These are phyloP conservation scores for Acleris holmiana DNA, from an alignment of 2,888 invertebrate genomes.

Conservation along the genomic window DNA sequence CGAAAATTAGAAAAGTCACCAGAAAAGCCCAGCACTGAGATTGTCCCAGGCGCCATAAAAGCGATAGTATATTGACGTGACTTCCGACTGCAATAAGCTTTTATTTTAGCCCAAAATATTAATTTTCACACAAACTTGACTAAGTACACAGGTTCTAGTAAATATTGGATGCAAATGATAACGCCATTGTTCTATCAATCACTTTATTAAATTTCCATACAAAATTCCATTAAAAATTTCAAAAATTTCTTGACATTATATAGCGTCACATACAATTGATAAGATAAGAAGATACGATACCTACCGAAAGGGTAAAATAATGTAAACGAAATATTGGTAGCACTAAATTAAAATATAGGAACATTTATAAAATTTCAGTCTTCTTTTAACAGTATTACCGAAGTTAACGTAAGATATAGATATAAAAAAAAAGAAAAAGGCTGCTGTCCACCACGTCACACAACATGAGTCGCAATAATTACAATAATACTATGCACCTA, in stretches of 20 bases:
- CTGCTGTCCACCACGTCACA: slow-evolving; percentile 68
- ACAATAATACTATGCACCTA: slow-evolving; percentile 35
- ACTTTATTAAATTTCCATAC: slow-evolving; percentile 82
- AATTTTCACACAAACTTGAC: no score
- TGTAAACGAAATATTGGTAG: slow-evolving; percentile 75
- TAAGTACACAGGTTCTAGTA: no score
- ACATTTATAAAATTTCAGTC: slow-evolving; percentile 82
- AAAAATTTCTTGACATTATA: slow-evolving; percentile 82
- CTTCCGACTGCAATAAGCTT: no score
- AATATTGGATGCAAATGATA: slow-evolving; percentile 52
- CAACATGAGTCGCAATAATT: slow-evolving; percentile 43
- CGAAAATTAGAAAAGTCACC: no score
- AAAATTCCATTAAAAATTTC: slow-evolving; percentile 84
- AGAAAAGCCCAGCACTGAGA: no score
- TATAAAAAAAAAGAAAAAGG: slow-evolving; percentile 61
- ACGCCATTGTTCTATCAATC: slow-evolving; percentile 75
- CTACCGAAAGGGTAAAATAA: slow-evolving; percentile 75
- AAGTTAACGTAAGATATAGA: slow-evolving; percentile 72
- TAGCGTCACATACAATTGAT: slow-evolving; percentile 82
- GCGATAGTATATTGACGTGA: no score
- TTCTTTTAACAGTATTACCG: slow-evolving; percentile 77
- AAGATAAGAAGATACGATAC: slow-evolving; percentile 75
- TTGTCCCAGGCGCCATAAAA: no score
- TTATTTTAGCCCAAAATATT: no score
- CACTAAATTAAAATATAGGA: slow-evolving; percentile 84